These are phyloP conservation scores for Pogonognathellus flavescens DNA, from an alignment of 1,140 invertebrate genomes.

Conservation along the genomic window DNA sequence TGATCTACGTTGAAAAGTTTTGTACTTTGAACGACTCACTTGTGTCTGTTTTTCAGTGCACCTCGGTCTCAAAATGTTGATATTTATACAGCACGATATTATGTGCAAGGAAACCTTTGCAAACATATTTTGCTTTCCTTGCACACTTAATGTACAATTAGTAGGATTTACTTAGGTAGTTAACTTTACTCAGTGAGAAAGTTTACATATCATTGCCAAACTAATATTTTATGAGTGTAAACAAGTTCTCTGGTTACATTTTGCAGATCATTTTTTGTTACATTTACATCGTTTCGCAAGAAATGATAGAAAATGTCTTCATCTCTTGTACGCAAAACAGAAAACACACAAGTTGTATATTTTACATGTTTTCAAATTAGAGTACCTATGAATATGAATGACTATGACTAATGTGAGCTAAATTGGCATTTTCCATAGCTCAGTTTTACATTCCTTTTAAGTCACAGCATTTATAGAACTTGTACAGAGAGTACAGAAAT, in stretches of 20 bases:
- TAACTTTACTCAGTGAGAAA: neutral
- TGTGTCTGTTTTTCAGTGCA: neutral
- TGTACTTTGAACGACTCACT: neutral
- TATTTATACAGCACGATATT: neutral
- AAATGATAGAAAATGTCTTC: neutral
- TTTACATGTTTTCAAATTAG: neutral
- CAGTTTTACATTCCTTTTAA: too few relatives aligned
- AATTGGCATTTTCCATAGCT: neutral
- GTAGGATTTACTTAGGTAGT: neutral
- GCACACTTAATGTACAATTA: too few relatives aligned
- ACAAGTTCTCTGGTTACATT: constrained; percentile 16
- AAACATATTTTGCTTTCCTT: too few relatives aligned
- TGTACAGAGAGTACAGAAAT: too few relatives aligned
- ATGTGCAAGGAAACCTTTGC: neutral
- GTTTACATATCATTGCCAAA: neutral
- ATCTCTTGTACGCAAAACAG: neutral
- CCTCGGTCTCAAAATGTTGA: neutral
- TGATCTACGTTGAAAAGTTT: neutral
- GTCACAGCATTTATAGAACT: too few relatives aligned
- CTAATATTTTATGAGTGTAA: constrained; percentile 24
- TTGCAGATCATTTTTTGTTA: constrained; percentile 14
- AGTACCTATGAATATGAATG: neutral
- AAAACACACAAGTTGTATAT: neutral
- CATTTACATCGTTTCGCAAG: neutral
- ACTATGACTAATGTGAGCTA: neutral